A percentile compares a stretch with the other conserved stretches of the same genome.
These are phyloP conservation scores for Sebastes itinus DNA, from an alignment of 2,797 vertebrate genomes.

Conservation along the genomic window DNA sequence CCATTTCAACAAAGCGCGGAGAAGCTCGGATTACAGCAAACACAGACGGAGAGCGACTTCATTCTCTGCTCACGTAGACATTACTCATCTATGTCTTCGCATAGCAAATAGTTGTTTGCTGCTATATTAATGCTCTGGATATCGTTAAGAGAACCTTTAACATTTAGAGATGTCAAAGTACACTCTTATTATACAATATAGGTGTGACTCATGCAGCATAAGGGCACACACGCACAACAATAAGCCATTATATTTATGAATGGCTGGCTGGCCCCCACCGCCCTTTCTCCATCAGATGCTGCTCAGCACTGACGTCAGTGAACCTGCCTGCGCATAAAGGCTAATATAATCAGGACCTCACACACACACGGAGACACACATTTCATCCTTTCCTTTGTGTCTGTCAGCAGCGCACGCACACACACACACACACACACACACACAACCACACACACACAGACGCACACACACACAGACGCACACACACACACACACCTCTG, in stretches of 20 bases:
- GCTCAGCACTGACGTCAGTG: slow-evolving; percentile 68
- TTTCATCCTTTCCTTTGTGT: slow-evolving; percentile 36
- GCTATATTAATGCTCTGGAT: not conserved
- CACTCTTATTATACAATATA: slow-evolving; percentile 7
- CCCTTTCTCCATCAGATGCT: slow-evolving; percentile 39
- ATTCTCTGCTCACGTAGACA: not conserved
- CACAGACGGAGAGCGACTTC: not conserved
- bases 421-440: not conserved
- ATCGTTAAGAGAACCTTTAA: not conserved
- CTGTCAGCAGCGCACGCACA: not conserved
- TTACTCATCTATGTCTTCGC: not conserved
- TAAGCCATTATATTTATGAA: slow-evolving; percentile 48
- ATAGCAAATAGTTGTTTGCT: not conserved
- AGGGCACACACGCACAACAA: slow-evolving; percentile 2
- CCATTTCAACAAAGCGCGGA: not conserved
- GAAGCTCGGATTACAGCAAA: not conserved
- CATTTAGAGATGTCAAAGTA: not conserved
- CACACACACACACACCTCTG: slow-evolving; percentile 10
- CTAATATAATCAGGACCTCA: slow-evolving; percentile 67
- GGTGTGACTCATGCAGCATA: slow-evolving; percentile 31
- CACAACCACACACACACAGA: not conserved
- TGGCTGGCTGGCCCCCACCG: slow-evolving; percentile 18
- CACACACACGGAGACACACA: slow-evolving; percentile 4
- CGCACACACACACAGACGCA: not conserved
- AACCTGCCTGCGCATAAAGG: slow-evolving; percentile 62